Conservation (phyloP, 1,140 invertebrate genomes). For the Leptinotarsa undecemlineata region DNA sequence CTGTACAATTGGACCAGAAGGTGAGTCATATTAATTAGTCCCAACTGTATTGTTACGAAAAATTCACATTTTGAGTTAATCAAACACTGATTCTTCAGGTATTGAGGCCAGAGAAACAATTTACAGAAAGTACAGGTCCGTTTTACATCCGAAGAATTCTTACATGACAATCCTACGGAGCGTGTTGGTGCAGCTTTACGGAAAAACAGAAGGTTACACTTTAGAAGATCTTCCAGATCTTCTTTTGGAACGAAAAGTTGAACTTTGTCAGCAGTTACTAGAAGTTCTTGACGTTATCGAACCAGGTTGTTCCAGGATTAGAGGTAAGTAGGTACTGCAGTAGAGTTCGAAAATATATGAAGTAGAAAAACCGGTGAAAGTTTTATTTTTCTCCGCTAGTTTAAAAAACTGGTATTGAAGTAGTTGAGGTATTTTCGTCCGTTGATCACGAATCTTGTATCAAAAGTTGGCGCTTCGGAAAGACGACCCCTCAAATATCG, state of each 20-base stretch:
- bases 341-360: too few species aligned
- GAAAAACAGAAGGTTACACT: conserved; percentile 70
- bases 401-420: too few species aligned
- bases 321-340: conserved; percentile 59
- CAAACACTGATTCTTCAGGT: conserved; percentile 5
- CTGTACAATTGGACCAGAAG: conserved; percentile 50
- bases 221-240: conserved; percentile 73
- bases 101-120: conserved; percentile 62
- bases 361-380: too few species aligned
- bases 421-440: too few species aligned
- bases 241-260: conserved; percentile 73
- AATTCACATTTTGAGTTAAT: not conserved
- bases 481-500: too few species aligned
- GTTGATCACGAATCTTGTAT: too few species aligned
- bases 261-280: conserved; percentile 70
- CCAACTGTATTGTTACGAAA: not conserved
- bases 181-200: conserved; percentile 75
- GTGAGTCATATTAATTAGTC: not conserved
- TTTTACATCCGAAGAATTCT: conserved; percentile 74
- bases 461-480: too few species aligned
- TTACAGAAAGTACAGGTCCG: conserved; percentile 61
- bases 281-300: conserved; percentile 72
- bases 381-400: too few species aligned
- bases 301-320: conserved; percentile 73
- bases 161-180: conserved; percentile 67